Conservation (phyloP, 1,140 invertebrate genomes). For the Chionoecetes opilio region DNA sequence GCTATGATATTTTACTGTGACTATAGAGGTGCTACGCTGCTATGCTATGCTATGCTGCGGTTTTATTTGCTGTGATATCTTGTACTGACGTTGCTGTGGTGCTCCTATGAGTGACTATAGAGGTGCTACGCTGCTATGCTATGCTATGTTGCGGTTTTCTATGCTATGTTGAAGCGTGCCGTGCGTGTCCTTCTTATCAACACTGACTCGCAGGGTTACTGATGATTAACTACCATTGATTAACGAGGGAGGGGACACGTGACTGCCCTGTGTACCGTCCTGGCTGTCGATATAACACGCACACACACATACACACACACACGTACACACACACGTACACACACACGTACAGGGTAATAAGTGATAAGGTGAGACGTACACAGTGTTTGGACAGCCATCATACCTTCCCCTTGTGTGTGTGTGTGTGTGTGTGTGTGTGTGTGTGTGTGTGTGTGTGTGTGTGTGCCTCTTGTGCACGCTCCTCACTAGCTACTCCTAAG, state of each 20-base stretch:
- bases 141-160: too few relatives aligned
- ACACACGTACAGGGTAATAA: not conserved
- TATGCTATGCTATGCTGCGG: too few relatives aligned
- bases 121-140: too few relatives aligned
- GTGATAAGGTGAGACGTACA: not conserved
- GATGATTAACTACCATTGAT: not conserved
- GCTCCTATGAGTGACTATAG: not conserved
- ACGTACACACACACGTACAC: not conserved
- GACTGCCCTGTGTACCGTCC: not conserved
- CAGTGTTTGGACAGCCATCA: not conserved
- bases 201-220: not conserved
- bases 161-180: not conserved
- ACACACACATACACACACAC: too few relatives aligned
- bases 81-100: not conserved
- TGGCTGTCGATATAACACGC: not conserved
- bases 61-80: not conserved
- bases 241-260: not conserved
- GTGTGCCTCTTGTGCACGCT: not conserved
- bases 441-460: conserved; percentile 27
- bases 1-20: not conserved
- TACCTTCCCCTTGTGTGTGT: not conserved
- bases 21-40: too few relatives aligned
- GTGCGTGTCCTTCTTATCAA: not conserved
- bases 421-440: conserved; percentile 2
- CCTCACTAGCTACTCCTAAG: too few relatives aligned